These are phyloP conservation scores for Chionomys nivalis DNA, from an alignment of 2,113 vertebrate genomes.

Conservation along the genomic window DNA sequence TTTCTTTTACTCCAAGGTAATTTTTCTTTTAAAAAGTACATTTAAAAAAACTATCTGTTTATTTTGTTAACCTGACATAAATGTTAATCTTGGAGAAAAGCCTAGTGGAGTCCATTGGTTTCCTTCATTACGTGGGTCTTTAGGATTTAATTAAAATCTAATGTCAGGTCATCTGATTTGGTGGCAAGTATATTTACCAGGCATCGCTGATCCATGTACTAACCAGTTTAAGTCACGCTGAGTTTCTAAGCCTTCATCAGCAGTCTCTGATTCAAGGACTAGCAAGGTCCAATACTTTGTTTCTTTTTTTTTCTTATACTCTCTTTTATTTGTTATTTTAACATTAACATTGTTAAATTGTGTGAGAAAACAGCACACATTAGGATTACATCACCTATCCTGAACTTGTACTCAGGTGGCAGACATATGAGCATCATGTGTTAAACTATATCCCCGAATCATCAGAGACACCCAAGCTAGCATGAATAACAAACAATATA, in stretches of 20 bases:
- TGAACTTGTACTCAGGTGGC: too few relatives aligned
- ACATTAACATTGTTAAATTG: too few relatives aligned
- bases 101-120: neutral
- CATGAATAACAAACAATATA: too few relatives aligned
- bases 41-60: neutral
- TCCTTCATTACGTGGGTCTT: neutral
- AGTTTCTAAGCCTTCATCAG: neutral
- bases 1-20: neutral
- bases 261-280: neutral
- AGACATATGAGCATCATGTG: too few relatives aligned
- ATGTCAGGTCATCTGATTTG: neutral
- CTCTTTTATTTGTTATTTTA: too few relatives aligned
- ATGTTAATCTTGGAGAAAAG: neutral
- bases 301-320: too few relatives aligned
- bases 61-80: neutral
- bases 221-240: neutral
- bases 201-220: neutral
- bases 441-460: too few relatives aligned
- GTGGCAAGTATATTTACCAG: neutral
- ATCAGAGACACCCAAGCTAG: too few relatives aligned
- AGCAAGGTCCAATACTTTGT: neutral
- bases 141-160: neutral
- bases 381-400: too few relatives aligned
- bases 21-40: neutral
- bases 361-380: too few relatives aligned